Evolutionary conservation across 53 echinoderm and acorn worm species (phyloP), one percentile per base, ranked within the genome.

Genomic region (Holothuria scabra): DNA sequence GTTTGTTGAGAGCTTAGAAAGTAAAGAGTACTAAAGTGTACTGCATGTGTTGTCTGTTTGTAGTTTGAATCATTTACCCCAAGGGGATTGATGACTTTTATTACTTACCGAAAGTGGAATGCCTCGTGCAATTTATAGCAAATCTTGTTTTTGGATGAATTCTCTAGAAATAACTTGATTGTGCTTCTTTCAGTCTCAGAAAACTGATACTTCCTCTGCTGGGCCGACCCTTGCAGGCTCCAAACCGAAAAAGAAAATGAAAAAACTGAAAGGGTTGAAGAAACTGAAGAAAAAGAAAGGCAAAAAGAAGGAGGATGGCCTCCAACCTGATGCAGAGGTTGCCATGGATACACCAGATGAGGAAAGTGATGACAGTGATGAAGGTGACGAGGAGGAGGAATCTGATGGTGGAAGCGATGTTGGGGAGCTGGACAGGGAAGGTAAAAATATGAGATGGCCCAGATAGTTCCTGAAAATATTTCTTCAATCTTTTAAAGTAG

Each of bases 241-340:
- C 24, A 72, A 72, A 33, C 72, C 44, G 16, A 79, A 79, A 55
- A 79, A 79, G 79, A 79, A 79, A 33, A 24, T 79, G 58, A 79
- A 79, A 28, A 79, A 79, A 55, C n/a, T 79, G 31, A 79, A 59
- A 57, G 59, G 79, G 24, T 57, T 79, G 56, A 79, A 79, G 10
- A 79, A 79, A 33, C 56, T 79, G 79, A 79, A 76, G 30, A 76
- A 76, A 22, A 76, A 32, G 79, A 79, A 79, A 55, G 59, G 33
- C 58, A 79, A 79, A 22, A 79, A 58, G 58, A 79, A 79, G 33
- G 59, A 79, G 20, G 59, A 30, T 16, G 59, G 26, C 21, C 72
- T 72, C 72, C 46, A 24, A 24, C 24, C 34, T 2, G 79, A 79
- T 16, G 59, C 79, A 29, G 79, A 79, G 33, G 24, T 33, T 11